Base-by-base conservation (phyloP, 2,888 invertebrate species). In the Ectemnius continuus region DNA sequence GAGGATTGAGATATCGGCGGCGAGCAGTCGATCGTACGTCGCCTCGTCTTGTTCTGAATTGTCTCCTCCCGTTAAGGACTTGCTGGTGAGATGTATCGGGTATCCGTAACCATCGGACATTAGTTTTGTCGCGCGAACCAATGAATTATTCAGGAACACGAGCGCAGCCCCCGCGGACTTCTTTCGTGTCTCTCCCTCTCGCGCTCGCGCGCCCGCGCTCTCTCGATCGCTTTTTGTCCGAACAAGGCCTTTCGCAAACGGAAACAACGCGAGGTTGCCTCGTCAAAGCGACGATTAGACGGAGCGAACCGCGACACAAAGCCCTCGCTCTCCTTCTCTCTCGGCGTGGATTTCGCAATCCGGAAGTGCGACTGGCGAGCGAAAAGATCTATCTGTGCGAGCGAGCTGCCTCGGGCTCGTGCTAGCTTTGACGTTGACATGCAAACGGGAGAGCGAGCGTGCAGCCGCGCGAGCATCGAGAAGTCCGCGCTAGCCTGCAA, bases 1-100 rank as follows among this genome's bases (percentile, higher is more conserved):
- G 61, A 28, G 56, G 75, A 83, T 80, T 82, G 78, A 81, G 78
- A 84, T 84, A 79, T 84, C 76, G 74, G 45, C 20, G 45, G n/a
- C 48, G 46, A 56, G 61, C 16, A 36, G 61, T 20, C 36, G 75
- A 75, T 76, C 36, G 36, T 36, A 36, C 36, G 36, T 36, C 36
- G 36, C 36, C 36, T 36, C 36, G 36, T 36, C 52, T 52, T 16
- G 52, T 52, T 36, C 36, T 52, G 52, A 52, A 52, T 52, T 11
- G 52, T 52, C 26, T 58, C 18, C 20, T 23, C 20, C 58, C 58
- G 26, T 26, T 58, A 26, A 23, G 58, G 20, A 58, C 14, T 13
- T 46, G 20, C 46, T 46, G 48, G 52, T 16, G 52, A 52, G 52
- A 52, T 36, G 36, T 36, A 36, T 36, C 36, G 36, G 36, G 36